phyloP scores from a whole-genome alignment of 2,888 invertebrate genomes.

The Coelinius sp. region DNA sequence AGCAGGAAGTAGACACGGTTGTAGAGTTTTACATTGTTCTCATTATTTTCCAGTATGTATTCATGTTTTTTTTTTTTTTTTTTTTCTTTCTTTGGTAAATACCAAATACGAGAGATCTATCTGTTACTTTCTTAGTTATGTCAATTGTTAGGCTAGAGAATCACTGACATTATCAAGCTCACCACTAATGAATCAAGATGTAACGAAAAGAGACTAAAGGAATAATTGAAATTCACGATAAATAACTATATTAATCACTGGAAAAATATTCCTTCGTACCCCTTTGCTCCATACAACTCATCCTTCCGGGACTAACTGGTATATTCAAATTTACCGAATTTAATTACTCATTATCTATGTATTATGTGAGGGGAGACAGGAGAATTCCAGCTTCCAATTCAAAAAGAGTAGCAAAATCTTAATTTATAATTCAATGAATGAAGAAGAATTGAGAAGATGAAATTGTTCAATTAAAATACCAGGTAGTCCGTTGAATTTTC shows the following conservation, averaged over 20 bases:
- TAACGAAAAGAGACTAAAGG: not conserved
- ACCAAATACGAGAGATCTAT: slow-evolving; percentile 4
- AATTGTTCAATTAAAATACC: not conserved
- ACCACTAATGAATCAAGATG: not conserved
- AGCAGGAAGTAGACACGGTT: slow-evolving; percentile 49
- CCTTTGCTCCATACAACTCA: not conserved
- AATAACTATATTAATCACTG: not conserved
- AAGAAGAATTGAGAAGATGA: not conserved
- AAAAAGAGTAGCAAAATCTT: not conserved
- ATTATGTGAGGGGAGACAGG: not conserved
- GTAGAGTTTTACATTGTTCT: slow-evolving; percentile 41
- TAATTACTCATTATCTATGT: not conserved
- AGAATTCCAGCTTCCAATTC: not conserved
- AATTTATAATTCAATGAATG: not conserved
- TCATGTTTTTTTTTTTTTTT: too few species aligned
- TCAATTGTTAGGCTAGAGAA: slow-evolving; percentile 8
- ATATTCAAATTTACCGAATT: not conserved
- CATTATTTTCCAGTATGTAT: not conserved
- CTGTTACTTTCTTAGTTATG: slow-evolving; percentile 1
- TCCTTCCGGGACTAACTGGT: not conserved
- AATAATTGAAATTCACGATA: not conserved
- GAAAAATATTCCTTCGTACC: not conserved
- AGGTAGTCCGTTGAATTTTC: not conserved
- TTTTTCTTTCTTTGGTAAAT: not conserved
- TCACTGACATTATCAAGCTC: not conserved